These are phyloP conservation scores for Drosophila fungiperda DNA, from an alignment of 2,888 invertebrate genomes.

Conservation along the genomic window DNA sequence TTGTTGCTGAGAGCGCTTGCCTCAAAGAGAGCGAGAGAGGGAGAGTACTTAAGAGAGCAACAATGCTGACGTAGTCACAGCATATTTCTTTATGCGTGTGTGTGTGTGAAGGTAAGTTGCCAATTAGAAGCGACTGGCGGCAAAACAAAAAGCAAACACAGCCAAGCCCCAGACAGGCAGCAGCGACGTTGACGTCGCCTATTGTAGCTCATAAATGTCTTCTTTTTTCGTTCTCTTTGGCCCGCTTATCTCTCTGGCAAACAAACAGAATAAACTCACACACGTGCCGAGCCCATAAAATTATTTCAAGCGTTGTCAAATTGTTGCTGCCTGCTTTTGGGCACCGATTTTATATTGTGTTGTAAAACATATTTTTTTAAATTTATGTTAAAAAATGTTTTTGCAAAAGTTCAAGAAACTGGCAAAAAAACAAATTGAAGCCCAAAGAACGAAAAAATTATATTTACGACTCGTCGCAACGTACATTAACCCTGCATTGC, in stretches of 20 bases:
- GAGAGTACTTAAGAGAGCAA: constrained; percentile 25
- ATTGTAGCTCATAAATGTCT: constrained; percentile 53
- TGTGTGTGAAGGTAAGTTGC: constrained; percentile 64
- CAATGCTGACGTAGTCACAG: constrained; percentile 53
- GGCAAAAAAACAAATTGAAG: constrained; percentile 12
- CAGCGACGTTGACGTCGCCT: constrained; percentile 5
- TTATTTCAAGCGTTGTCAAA: constrained; percentile 38
- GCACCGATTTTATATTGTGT: constrained; percentile 20
- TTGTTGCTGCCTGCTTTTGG: constrained; percentile 58
- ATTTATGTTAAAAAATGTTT: constrained; percentile 25
- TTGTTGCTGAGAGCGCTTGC: constrained; percentile 31
- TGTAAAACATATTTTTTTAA: constrained; percentile 1
- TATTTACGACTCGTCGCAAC: constrained; percentile 22
- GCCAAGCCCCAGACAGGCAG: constrained; percentile 64
- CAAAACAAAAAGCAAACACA: constrained; percentile 45
- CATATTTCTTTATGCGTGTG: constrained; percentile 51
- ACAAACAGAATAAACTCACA: constrained; percentile 19
- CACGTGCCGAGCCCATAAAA: constrained; percentile 78
- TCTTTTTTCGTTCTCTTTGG: constrained; percentile 39
- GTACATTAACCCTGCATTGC: constrained; percentile 58
- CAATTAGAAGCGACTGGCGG: constrained; percentile 53
- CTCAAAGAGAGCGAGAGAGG: constrained; percentile 16
- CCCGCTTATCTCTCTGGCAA: constrained; percentile 53
- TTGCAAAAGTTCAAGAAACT: constrained; percentile 59
- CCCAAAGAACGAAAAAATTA: constrained; percentile 19